Conservation (phyloP, 1,140 invertebrate species). For the Hestina assimilis region DNA sequence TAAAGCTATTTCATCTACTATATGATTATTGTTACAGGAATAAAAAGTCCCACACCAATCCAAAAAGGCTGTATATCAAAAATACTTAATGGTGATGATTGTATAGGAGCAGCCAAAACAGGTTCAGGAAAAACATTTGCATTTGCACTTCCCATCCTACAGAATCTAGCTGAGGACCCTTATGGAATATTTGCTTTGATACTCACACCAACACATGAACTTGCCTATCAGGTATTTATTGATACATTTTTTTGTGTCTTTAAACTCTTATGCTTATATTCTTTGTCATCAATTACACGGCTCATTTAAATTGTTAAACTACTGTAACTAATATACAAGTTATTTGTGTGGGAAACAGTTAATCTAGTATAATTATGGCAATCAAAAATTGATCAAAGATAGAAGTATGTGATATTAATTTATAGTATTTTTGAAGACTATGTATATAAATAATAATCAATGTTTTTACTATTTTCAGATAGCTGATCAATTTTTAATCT, state of each 20-base stretch:
- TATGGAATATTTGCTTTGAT: conserved; percentile 97
- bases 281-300: too few relatives aligned
- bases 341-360: too few relatives aligned
- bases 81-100: conserved; percentile 91
- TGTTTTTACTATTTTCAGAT: conserved; percentile 81
- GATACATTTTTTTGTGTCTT: neutral
- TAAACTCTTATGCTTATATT: too few relatives aligned
- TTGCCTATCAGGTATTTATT: conserved; percentile 86
- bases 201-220: conserved; percentile 96
- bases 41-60: conserved; percentile 91
- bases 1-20: too few relatives aligned
- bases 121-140: conserved; percentile 99
- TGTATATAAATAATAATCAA: neutral
- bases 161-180: conserved; percentile 93
- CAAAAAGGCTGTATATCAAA: conserved; percentile 89
- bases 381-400: too few relatives aligned
- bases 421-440: too few relatives aligned
- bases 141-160: conserved; percentile 96
- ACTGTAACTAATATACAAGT: too few relatives aligned
- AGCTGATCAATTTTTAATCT: conserved; percentile 93
- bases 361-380: too few relatives aligned
- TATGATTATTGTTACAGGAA: too few relatives aligned
- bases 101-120: conserved; percentile 97
- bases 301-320: too few relatives aligned
- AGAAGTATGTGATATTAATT: too few relatives aligned